Evolutionary conservation across 2,113 vertebrate genomes (phyloP), one percentile per base, ranked within the genome.

Genomic region (Heterocephalus glaber): DNA sequence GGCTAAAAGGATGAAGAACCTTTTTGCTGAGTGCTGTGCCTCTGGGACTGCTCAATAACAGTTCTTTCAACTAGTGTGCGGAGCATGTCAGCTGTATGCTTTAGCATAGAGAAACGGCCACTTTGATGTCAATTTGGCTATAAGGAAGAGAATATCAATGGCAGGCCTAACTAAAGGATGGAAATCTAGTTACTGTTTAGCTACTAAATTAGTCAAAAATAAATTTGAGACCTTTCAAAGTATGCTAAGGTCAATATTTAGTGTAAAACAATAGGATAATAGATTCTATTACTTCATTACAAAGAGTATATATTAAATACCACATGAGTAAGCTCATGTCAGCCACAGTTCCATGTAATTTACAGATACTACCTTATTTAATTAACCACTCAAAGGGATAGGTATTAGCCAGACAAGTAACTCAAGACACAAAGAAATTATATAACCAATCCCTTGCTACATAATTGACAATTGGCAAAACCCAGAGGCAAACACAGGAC

Each of bases 1-100:
- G 97, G 97, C 97, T 95, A 97, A 97, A 95, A 97, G 87, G 92
- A 97, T 97, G 96, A 96, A 97, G 96, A 97, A 90, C 79, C 95
- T 97, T 98, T 96, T 98, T 98, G 98, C 98, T 98, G 98, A 99
- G 98, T 98, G 70, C 80, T 95, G 97, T 82, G 97, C 98, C 98
- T 98, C 85, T 13, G 98, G 98, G 98, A 98, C 79, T 95, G 87
- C 92, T 74, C 86, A 92, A 94, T 86, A 97, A 95, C 97, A 94
- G 85, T 96, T 89, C 65, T 81, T 95, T 72, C 74, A 9, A 96
- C 94, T 66, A 4, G 83, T 80, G 76, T 95, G 88, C 94, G 92
- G 65, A 98, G 96, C 7, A 24, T 94, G 83, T 97, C 96, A 96
- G 94, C 30, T 87, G 19, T 80, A 61, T 17, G 54, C n/a, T 97